Percentiles rank a stretch among this genome's conserved stretches.
Evolutionary conservation across 2,113 vertebrate species (phyloP).

Genomic region (Kobus ellipsiprymnus): DNA sequence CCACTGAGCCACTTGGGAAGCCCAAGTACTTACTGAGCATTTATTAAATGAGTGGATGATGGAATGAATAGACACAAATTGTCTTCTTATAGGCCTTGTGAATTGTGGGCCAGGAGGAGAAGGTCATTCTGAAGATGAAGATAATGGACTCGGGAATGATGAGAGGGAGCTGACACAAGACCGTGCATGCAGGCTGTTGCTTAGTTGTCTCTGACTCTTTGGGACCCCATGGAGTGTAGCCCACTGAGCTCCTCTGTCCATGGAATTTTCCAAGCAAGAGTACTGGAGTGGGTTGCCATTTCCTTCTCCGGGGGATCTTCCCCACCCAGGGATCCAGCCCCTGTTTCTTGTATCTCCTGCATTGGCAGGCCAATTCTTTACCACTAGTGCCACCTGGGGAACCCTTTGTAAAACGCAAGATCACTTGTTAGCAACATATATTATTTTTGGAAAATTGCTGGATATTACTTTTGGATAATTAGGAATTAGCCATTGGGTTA

Average conservation of each 20-base stretch:
- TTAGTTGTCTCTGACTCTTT: neutral
- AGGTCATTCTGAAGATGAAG: neutral
- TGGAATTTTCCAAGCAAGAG: neutral
- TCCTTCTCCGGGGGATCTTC: neutral
- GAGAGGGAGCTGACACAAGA: neutral
- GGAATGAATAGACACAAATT: neutral
- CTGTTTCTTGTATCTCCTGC: neutral
- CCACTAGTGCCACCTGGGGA: neutral
- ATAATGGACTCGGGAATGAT: neutral
- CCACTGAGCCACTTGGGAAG: neutral
- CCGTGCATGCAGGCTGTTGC: rapidly evolving
- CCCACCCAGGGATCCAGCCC: neutral
- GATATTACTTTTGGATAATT: neutral
- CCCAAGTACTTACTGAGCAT: neutral
- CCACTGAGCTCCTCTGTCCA: neutral
- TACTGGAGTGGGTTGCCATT: neutral
- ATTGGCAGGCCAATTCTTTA: neutral
- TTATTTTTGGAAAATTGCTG: neutral
- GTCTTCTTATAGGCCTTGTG: neutral
- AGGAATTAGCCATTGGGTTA: neutral
- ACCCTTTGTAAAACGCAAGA: neutral
- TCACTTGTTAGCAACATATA: neutral
- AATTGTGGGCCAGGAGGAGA: neutral
- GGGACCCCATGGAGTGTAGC: neutral
- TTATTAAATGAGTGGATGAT: neutral